A percentile compares a stretch with the other conserved stretches of the same genome.
phyloP scores from a whole-genome alignment of 2,888 invertebrate genomes.

The Siphlonurus alternatus region DNA sequence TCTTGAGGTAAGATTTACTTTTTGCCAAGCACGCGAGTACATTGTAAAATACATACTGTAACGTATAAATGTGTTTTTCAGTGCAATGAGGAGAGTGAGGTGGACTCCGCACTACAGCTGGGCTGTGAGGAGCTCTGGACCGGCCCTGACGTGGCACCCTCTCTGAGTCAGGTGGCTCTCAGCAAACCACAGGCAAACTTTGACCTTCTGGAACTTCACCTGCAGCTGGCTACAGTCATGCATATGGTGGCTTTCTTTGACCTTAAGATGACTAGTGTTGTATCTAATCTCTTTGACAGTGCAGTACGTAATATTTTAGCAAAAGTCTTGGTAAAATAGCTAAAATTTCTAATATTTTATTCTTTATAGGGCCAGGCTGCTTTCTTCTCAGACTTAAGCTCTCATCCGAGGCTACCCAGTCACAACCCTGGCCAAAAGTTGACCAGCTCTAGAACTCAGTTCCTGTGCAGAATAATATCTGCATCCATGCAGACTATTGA shows the following conservation, averaged over 20 bases:
- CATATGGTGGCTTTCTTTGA: conserved; percentile 65
- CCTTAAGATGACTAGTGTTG: conserved; percentile 52
- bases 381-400: conserved; percentile 31
- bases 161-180: conserved; percentile 37
- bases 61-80: conserved; percentile 29
- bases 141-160: conserved; percentile 25
- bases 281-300: conserved; percentile 58
- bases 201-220: conserved; percentile 61
- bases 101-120: conserved; percentile 27
- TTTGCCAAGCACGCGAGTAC: conserved; percentile 18
- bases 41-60: conserved; percentile 25
- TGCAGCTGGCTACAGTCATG: conserved; percentile 57
- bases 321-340: neutral
- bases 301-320: conserved; percentile 28
- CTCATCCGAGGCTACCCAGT: conserved; percentile 37
- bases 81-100: conserved; percentile 32
- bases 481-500: conserved; percentile 55
- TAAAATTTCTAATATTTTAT: conserved; percentile 6
- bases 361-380: conserved; percentile 27
- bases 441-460: conserved; percentile 47
- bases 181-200: conserved; percentile 57
- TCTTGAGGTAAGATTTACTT: conserved; percentile 30
- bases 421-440: conserved; percentile 50
- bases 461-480: conserved; percentile 53
- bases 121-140: conserved; percentile 49